phyloP scores from a whole-genome alignment of 2,888 invertebrate species.

The Hyposoter dolosus region DNA sequence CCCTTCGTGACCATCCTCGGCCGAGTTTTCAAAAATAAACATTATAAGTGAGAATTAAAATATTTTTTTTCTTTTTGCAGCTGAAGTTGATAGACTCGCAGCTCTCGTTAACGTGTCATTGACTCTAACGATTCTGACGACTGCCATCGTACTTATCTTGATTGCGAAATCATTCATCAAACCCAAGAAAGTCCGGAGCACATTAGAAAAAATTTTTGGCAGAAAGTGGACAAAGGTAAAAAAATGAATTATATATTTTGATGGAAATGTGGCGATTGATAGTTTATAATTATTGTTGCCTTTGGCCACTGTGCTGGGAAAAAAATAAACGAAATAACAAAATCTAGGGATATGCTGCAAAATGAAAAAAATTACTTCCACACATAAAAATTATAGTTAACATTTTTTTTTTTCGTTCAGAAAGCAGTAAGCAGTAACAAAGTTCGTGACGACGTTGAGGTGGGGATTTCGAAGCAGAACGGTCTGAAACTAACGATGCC shows the following conservation, averaged over 20 bases:
- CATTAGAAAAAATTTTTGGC: slow-evolving; percentile 72
- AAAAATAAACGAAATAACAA: background rate
- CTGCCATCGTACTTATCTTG: slow-evolving; percentile 71
- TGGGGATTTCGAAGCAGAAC: slow-evolving; percentile 72
- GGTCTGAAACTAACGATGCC: slow-evolving; percentile 80
- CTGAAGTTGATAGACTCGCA: slow-evolving; percentile 71
- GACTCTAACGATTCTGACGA: slow-evolving; percentile 71
- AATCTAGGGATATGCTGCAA: background rate
- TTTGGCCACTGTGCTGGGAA: no score
- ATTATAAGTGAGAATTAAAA: background rate
- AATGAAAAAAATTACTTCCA: background rate
- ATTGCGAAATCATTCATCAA: slow-evolving; percentile 72
- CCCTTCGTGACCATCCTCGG: background rate
- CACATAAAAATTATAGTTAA: background rate
- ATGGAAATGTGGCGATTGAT: background rate
- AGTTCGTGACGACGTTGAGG: slow-evolving; percentile 77
- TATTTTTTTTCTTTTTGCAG: slow-evolving; percentile 69
- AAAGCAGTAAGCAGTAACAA: slow-evolving; percentile 74
- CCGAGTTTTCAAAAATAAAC: background rate
- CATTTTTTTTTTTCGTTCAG: slow-evolving; percentile 47
- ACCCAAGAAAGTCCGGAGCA: slow-evolving; percentile 73
- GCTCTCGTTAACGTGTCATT: slow-evolving; percentile 72
- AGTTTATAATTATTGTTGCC: no score
- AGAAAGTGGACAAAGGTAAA: slow-evolving; percentile 77
- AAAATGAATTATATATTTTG: background rate